These are phyloP conservation scores for Rattus rattus DNA, from an alignment of 2,113 vertebrate genomes.

Conservation along the genomic window DNA sequence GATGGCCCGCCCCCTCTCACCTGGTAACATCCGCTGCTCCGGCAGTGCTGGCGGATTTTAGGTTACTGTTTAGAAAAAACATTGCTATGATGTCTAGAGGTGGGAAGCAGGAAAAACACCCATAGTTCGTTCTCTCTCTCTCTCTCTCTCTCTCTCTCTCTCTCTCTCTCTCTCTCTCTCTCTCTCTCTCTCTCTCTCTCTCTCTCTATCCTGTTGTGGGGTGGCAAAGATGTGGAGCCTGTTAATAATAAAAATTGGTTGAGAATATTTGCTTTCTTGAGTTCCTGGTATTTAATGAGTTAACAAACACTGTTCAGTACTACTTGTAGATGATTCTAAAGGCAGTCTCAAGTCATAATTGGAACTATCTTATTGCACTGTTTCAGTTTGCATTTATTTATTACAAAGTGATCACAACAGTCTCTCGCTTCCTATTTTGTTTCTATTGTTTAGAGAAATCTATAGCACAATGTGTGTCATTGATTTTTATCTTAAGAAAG, in stretches of 20 bases:
- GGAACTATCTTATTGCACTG: slow-evolving; percentile 17
- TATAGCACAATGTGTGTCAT: not conserved
- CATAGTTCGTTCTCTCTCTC: not conserved
- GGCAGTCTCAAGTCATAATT: not conserved
- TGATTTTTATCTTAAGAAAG: slow-evolving; percentile 36
- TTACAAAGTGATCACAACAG: slow-evolving; percentile 11
- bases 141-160: not conserved
- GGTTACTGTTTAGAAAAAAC: slow-evolving; percentile 37
- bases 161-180: not conserved
- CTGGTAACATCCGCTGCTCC: not conserved
- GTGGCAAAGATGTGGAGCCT: not conserved
- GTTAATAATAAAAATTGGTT: not conserved
- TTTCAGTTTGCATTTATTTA: slow-evolving; percentile 15
- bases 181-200: not conserved
- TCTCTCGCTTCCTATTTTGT: not conserved
- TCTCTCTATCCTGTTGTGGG: not conserved
- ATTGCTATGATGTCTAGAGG: not conserved
- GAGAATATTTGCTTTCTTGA: slow-evolving; percentile 55
- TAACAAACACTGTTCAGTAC: not conserved
- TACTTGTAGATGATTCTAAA: slow-evolving; percentile 17
- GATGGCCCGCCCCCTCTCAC: not conserved
- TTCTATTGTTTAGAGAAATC: slow-evolving; percentile 44
- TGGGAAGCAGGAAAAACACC: slow-evolving; percentile 9
- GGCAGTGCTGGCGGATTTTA: slow-evolving; percentile 20
- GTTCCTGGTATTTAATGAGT: slow-evolving; percentile 37